Evolutionary conservation across 64 coral and sea anemone species (phyloP).

Genomic region (Pocillopora damicornis): DNA sequence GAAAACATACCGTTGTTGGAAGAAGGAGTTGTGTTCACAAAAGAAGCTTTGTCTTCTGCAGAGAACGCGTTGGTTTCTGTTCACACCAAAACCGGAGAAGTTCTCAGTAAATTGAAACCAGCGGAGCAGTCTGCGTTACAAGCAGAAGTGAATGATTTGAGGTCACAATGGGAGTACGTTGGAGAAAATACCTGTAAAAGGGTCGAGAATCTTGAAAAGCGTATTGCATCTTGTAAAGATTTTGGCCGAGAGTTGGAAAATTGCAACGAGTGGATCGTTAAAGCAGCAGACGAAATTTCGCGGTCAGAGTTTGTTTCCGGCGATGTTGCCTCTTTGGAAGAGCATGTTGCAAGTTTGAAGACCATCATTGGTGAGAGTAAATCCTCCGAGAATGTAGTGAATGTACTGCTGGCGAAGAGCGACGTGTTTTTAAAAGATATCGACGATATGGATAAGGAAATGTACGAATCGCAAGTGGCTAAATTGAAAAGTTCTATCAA

Average conservation of each 20-base stretch:
- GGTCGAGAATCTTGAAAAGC: slow-evolving; percentile 19
- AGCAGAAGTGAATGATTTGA: slow-evolving; percentile 23
- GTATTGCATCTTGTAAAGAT: background rate
- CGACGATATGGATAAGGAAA: background rate
- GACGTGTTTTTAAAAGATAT: background rate
- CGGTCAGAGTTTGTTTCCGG: background rate
- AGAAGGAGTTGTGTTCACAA: background rate
- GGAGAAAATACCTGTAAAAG: slow-evolving; percentile 24
- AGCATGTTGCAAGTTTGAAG: background rate
- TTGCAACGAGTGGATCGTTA: slow-evolving; percentile 27
- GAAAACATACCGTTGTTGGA: slow-evolving; percentile 23
- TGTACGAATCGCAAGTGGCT: background rate
- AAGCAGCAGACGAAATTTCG: slow-evolving; percentile 12
- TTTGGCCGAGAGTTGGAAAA: slow-evolving; percentile 7
- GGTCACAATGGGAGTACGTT: background rate
- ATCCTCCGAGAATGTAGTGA: slow-evolving; percentile 22
- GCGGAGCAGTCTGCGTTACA: slow-evolving; percentile 13
- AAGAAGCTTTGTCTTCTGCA: slow-evolving; percentile 9
- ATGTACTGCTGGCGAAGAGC: background rate
- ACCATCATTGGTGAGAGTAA: background rate
- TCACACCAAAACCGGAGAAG: background rate
- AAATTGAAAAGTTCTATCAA: slow-evolving; percentile 19
- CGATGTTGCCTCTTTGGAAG: background rate
- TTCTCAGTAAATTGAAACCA: slow-evolving; percentile 28
- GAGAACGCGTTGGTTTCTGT: slow-evolving; percentile 22